phyloP scores from a whole-genome alignment of 2,888 invertebrate genomes.

The Lasius fuliginosus region DNA sequence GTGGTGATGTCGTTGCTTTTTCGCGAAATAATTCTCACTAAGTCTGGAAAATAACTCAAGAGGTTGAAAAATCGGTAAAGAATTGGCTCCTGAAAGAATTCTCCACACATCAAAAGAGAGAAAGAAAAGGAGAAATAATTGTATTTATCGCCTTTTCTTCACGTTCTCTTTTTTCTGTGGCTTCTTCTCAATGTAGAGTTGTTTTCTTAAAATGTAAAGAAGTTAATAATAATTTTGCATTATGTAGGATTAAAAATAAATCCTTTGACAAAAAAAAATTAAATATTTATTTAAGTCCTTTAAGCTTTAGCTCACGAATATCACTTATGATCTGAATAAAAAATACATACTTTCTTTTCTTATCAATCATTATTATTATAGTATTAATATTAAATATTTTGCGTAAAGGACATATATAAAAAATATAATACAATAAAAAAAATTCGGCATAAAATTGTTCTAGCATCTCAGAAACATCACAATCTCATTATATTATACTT shows the following conservation, averaged over 20 bases:
- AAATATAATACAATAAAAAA: too few relatives aligned
- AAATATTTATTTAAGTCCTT: background rate
- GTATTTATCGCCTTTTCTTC: too few relatives aligned
- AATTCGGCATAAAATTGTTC: too few relatives aligned
- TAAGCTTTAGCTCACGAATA: too few relatives aligned
- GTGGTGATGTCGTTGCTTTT: background rate
- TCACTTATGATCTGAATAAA: too few relatives aligned
- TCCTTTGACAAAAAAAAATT: background rate
- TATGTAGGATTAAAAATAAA: background rate
- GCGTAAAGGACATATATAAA: too few relatives aligned
- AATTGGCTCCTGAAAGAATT: background rate
- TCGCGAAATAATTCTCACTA: background rate
- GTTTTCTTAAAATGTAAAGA: background rate
- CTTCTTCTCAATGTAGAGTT: background rate
- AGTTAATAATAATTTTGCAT: background rate
- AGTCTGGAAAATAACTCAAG: background rate
- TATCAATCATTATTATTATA: too few relatives aligned
- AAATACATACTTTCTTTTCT: too few relatives aligned
- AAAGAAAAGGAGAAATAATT: background rate
- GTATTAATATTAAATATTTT: too few relatives aligned
- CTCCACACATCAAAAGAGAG: background rate
- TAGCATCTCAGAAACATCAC: too few relatives aligned
- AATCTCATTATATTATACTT: too few relatives aligned
- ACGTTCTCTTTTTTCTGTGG: background rate
- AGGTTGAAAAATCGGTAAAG: background rate